Conservation (phyloP, 2,797 vertebrate species). For the Hippoglossus hippoglossus region DNA sequence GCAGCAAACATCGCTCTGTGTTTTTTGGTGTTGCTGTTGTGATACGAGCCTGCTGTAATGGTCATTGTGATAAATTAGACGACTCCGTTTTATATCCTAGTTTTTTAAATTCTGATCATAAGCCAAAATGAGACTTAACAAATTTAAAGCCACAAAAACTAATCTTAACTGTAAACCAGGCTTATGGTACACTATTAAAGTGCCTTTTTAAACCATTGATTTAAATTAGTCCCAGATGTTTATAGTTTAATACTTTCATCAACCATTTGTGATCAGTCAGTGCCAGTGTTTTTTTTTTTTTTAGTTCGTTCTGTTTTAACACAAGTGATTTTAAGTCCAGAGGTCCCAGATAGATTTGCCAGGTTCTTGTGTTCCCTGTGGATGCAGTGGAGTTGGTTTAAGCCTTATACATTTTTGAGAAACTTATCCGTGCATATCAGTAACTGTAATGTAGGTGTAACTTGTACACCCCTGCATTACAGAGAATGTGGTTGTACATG, state of each 20-base stretch:
- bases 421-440: conserved; percentile 31
- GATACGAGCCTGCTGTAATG: conserved; percentile 84
- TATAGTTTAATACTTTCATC: conserved; percentile 42
- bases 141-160: conserved; percentile 58
- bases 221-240: conserved; percentile 45
- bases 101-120: conserved; percentile 41
- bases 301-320: conserved; percentile 34
- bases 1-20: conserved; percentile 18
- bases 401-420: conserved; percentile 35
- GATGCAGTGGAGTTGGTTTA: conserved; percentile 47
- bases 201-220: conserved; percentile 75
- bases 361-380: conserved; percentile 42
- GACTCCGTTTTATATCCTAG: conserved; percentile 25
- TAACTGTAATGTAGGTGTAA: conserved; percentile 26
- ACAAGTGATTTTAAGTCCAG: conserved; percentile 31
- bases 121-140: conserved; percentile 50
- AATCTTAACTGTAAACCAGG: conserved; percentile 33
- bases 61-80: conserved; percentile 58
- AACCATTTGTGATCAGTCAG: conserved; percentile 35
- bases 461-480: conserved; percentile 26
- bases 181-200: conserved; percentile 51
- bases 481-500: conserved; percentile 42
- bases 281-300: conserved; percentile 29
- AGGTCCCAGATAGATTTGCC: conserved; percentile 34
- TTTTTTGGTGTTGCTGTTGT: conserved; percentile 43